These are phyloP conservation scores for Cryptocephalus moraei DNA, from an alignment of 2,888 invertebrate genomes.

Conservation along the genomic window DNA sequence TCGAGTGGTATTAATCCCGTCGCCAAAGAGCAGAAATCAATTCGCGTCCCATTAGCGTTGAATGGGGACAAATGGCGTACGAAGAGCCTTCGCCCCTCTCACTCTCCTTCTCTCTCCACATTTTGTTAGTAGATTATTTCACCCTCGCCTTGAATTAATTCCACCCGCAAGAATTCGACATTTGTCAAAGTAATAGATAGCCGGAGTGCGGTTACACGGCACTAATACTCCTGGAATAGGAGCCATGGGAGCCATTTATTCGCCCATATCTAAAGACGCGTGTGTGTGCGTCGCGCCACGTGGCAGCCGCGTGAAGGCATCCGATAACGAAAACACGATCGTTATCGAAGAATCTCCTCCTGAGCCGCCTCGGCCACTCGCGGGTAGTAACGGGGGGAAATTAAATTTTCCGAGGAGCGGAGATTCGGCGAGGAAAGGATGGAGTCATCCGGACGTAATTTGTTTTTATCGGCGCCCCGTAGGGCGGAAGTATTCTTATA, in stretches of 20 bases:
- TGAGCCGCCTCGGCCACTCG: background rate
- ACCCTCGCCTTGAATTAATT: conserved; percentile 10
- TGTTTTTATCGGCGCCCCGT: background rate
- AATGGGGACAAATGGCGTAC: too few species aligned
- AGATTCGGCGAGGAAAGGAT: background rate
- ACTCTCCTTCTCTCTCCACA: too few species aligned
- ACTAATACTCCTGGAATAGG: conserved; percentile 16
- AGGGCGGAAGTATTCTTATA: background rate
- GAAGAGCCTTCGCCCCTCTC: too few species aligned
- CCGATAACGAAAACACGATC: background rate
- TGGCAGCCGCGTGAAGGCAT: background rate
- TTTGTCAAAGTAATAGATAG: conserved; percentile 17
- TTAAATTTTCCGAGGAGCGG: background rate
- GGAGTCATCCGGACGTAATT: background rate
- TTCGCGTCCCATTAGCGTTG: too few species aligned
- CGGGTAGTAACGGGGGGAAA: background rate
- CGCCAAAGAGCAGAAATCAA: too few species aligned
- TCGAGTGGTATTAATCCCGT: too few species aligned
- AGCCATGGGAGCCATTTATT: conserved; percentile 14
- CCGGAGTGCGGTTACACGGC: conserved; percentile 9
- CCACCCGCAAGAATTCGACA: conserved; percentile 10
- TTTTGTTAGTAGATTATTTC: too few species aligned
- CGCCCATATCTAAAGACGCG: conserved; percentile 16
- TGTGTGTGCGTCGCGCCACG: background rate
- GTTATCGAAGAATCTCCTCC: background rate